Base-by-base conservation (phyloP, 2,888 invertebrate species). In the Stenoptilia bipunctidactyla region DNA sequence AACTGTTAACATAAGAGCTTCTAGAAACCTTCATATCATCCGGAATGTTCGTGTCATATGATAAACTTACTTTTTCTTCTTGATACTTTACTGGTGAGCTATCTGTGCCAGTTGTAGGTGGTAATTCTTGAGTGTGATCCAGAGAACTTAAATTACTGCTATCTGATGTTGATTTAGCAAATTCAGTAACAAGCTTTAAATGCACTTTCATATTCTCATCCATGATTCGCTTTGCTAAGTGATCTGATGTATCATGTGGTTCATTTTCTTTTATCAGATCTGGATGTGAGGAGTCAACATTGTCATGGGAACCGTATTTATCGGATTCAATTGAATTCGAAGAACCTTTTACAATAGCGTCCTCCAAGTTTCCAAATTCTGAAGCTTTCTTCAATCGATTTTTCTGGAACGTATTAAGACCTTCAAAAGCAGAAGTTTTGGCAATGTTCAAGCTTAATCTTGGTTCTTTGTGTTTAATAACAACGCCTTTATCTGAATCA, bases 331-430 rank as follows among this genome's bases (percentile, higher is more conserved):
- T 63, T 30, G 85, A 84, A 50, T 79, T 77, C 35, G 59, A 74
- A 0, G 83, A 84, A 2, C 76, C 80, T 55, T 86, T 87, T 45
- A 90, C 86, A 15, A 91, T 88, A n/a, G 90, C 91, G 53, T 92
- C 91, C 64, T 92, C 91, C 48, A 92, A 74, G 47, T 89, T 91
- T 1, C 90, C 92, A 85, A 91, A 92, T 54, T 92, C 90, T 2
- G 89, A 90, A 0, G 87, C 91, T 56, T 92, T 92, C 62, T 92
- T 92, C 40, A 92, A 61, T 37, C 90, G 83, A 46, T 88, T 87
- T 48, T 87, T 80, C 52, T 90, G 90, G 60, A 90, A 90, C 3
- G 89, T 88, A 41, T 86, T 90, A 35, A 89, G 71, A 6, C 89
- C 89, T 58, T 90, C 90, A 47, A 90, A 73, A 25, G 87, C 87